Evolutionary conservation across 2,888 invertebrate genomes (phyloP).

Genomic region (Pasiphila rectangulata): DNA sequence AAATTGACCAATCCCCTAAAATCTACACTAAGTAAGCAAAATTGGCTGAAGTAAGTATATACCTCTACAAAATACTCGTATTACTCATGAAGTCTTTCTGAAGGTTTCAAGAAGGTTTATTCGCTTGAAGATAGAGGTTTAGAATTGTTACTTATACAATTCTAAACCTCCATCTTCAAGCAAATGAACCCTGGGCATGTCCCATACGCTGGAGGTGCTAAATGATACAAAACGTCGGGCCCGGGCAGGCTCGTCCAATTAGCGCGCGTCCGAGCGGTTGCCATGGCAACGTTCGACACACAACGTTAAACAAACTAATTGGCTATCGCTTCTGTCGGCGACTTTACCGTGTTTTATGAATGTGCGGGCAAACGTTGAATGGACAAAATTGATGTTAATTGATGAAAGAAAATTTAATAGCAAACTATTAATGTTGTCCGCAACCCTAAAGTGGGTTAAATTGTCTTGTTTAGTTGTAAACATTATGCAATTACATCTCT

Average conservation of each 20-base stretch:
- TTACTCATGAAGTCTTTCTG: too few species aligned
- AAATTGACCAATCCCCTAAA: too few species aligned
- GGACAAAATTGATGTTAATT: constrained; percentile 39
- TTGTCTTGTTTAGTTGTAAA: too few species aligned
- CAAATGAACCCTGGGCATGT: constrained; percentile 17
- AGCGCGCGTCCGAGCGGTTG: constrained; percentile 58
- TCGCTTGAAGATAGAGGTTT: background rate
- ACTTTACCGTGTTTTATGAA: constrained; percentile 46
- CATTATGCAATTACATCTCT: too few species aligned
- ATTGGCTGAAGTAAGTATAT: too few species aligned
- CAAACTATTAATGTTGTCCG: constrained; percentile 27
- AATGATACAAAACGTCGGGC: constrained; percentile 59
- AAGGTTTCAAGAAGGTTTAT: background rate
- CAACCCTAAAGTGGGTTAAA: constrained; percentile 9
- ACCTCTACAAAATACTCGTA: too few species aligned
- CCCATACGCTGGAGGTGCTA: constrained; percentile 47
- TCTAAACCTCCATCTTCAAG: constrained; percentile 22
- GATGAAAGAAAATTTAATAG: constrained; percentile 44
- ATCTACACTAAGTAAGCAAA: too few species aligned
- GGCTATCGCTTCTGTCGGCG: constrained; percentile 53
- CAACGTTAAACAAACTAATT: constrained; percentile 72
- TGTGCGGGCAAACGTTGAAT: constrained; percentile 40
- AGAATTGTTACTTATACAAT: background rate
- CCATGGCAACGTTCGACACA: constrained; percentile 56
- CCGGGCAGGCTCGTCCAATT: constrained; percentile 58